These are phyloP conservation scores for Onychorhynchus coronatus DNA, from an alignment of 2,113 vertebrate species.

Conservation along the genomic window DNA sequence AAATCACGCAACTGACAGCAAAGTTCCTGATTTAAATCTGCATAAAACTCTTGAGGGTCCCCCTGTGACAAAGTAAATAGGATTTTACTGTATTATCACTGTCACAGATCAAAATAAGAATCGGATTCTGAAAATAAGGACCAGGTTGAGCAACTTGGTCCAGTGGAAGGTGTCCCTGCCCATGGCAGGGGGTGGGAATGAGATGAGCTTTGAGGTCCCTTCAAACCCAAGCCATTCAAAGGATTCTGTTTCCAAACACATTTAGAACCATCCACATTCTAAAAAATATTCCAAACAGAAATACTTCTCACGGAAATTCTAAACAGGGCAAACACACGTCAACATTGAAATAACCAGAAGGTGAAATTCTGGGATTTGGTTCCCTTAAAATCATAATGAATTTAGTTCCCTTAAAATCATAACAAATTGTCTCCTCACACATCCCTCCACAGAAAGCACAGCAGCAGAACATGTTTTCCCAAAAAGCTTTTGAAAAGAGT, in stretches of 20 bases:
- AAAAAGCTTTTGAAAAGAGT: not conserved
- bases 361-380: not conserved
- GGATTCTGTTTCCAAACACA: fast-evolving
- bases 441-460: not conserved
- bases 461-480: not conserved
- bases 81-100: not conserved
- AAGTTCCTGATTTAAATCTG: not conserved
- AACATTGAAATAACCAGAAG: not conserved
- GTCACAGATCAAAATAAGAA: not conserved
- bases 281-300: not conserved
- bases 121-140: too few relatives aligned
- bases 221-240: not conserved
- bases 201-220: not conserved
- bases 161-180: not conserved
- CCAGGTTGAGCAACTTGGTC: not conserved
- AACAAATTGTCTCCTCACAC: not conserved
- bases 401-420: not conserved
- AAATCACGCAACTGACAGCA: not conserved
- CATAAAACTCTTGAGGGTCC: not conserved
- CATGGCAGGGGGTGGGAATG: not conserved
- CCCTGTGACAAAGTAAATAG: not conserved
- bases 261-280: not conserved
- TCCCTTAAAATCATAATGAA: not conserved
- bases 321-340: not conserved
- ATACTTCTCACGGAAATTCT: not conserved